These are phyloP conservation scores for Streptopelia turtur DNA, from an alignment of 2,797 vertebrate genomes.

Conservation along the genomic window DNA sequence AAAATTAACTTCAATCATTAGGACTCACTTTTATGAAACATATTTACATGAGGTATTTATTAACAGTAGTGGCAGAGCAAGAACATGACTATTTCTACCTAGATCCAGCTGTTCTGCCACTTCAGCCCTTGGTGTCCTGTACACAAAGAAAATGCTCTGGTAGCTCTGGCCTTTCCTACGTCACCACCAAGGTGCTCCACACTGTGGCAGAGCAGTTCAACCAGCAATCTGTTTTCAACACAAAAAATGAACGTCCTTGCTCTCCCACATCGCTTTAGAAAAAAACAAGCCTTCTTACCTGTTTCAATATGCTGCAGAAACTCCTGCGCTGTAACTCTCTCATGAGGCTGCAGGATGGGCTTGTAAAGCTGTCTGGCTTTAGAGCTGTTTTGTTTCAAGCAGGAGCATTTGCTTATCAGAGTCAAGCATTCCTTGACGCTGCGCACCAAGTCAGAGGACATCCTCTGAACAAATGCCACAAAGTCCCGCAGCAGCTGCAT, in stretches of 20 bases:
- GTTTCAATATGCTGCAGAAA: conserved; percentile 70
- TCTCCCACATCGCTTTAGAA: neutral
- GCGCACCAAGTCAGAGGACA: conserved; percentile 60
- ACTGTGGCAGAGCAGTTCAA: neutral
- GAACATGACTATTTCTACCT: neutral
- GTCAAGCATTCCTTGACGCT: conserved; percentile 68
- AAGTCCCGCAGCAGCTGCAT: conserved; percentile 72
- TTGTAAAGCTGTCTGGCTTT: conserved; percentile 61
- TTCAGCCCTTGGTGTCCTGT: neutral
- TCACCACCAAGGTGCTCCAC: neutral
- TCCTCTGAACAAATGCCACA: conserved; percentile 34
- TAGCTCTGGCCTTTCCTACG: neutral
- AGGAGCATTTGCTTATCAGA: conserved; percentile 72
- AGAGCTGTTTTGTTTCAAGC: conserved; percentile 62
- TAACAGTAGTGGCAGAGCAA: neutral
- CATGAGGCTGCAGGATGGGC: conserved; percentile 66
- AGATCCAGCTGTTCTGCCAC: neutral
- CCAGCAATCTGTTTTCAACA: neutral
- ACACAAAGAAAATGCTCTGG: neutral
- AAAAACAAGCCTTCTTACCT: conserved; percentile 65
- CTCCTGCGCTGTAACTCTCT: conserved; percentile 65
- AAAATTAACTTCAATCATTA: neutral
- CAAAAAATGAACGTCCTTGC: neutral
- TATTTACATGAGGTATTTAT: neutral
- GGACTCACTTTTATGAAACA: neutral